Evolutionary conservation across 2,888 invertebrate species (phyloP), one percentile per base, ranked within the genome.

Genomic region (Sinhomidia bicolor): DNA sequence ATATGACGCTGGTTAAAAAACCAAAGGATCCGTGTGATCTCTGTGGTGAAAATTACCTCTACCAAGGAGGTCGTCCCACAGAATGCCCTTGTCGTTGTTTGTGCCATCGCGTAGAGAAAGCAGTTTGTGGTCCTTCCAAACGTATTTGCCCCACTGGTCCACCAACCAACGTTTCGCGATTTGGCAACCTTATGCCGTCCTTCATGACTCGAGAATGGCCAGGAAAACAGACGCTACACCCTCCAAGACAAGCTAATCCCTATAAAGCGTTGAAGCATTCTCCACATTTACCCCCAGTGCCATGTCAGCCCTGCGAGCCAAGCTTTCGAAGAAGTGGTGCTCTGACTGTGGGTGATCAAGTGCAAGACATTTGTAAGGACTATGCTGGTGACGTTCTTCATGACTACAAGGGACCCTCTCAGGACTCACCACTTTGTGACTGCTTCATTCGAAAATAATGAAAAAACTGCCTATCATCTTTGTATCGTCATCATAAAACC

Each of bases 321-420:
- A 76, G 65, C 7, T 82, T 81, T 47, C 12, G 23, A 26, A 26
- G 68, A 54, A 2, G 20, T 47, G 76, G 54, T 20, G 7, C 41
- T 26, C 57, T 26, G 3, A 60, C 54, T 10, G 62, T 74, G 26
- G 85, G 78, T n/a, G 62, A 44, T 41, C 83, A 83, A 32, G 32
- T 32, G n/a, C 88, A 83, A 0, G 89, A 89, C 62, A 14, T 79
- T 10, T 89, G 89, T 60, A 79, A 26, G 14, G 89, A 89, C 47
- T 89, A 89, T 60, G 89, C 89, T 57, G 89, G 89, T 4, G 89
- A 89, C 47, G 80, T 85, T 17, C 29, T 79, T 1, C 65, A 78
- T 32, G 85, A 85, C 29, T 85, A 85, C 32, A 85, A 85, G 26
- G 85, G 85, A 29, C 78, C 78, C 4, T 32, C 29, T 1, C 20